Base-by-base conservation (phyloP, 2,888 invertebrate species). In the Papilio protenor region DNA sequence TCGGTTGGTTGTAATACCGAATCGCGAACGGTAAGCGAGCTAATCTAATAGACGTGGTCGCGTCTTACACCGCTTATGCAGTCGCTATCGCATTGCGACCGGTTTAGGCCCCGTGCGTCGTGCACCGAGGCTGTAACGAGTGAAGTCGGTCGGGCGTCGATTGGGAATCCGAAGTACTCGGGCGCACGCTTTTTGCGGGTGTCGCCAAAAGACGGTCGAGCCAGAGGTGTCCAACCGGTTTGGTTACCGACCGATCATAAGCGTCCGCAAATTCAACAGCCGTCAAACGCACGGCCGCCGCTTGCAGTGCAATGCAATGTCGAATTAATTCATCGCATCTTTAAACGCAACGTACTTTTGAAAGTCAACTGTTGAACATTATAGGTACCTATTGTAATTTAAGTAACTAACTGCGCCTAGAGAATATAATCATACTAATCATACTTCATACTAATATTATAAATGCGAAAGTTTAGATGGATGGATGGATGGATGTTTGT, bases 211-310 rank as follows among this genome's bases (percentile, higher is more conserved):
- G 90, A 87, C 88, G 90, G 85, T 87, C 85, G 88, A 90, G 89
- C 90, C 91, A 90, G 92, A 93, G 92, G 92, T 90, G 92, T 90
- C 83, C 90, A 89, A 94, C 94, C 94, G 94, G 94, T 94, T 94
- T 92, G 88, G 90, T 88, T 88, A 87, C 88, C 88, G 83, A 84
- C 82, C 87, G 90, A 86, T 92, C 93, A 93, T 91, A 91, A 90
- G 90, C 88, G 91, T 93, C 93, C 91, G 92, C 91, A 92, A 92
- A 92, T 92, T 92, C 90, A 90, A 89, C 91, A 92, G 90, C 91
- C 92, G 89, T 93, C 93, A 92, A 93, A 93, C 91, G 90, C 66
- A n/a, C 40, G 45, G 21, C 90, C 88, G 87, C 91, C 89, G 88
- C 85, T 87, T 87, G 89, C 89, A 90, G 87, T 88, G 86, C 84